Evolutionary conservation across 2,888 invertebrate genomes (phyloP), one percentile per base, ranked within the genome.

Genomic region (Nowickia ferox): DNA sequence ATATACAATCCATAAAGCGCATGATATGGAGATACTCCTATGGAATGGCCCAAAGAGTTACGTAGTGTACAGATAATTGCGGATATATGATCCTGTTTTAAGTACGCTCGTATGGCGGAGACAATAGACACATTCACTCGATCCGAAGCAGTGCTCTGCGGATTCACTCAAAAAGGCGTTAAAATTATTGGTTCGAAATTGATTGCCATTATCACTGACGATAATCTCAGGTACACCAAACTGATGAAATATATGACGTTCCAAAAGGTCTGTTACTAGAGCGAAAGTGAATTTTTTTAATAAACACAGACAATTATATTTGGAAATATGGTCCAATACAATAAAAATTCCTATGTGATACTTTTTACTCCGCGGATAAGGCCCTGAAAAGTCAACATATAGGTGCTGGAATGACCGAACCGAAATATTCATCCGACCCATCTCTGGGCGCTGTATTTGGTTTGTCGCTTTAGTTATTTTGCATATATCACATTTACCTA

Each of bases 151-250:
- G 42, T 63, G 17, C 40, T 17, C 11, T 63, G 61, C 2, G 61
- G 61, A 2, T 59, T 30, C 1, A 11, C 13, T 38, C 30, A 59
- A 51, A 51, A 51, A 51, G 9, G 11, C 15, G 15, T 51, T 51
- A n/a, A 51, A 51, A 8, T 66, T 48, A 15, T 22, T 66, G 3
- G 65, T 22, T 30, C 48, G 13, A 46, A 66, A 66, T 30, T 66
- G 48, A 4, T 13, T 22, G 1, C 65, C 30, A 22, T 66, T 66
- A 10, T 66, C 65, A 15, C 46, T 66, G 2, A 66, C 9, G 17
- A 88, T 55, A 1, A 48, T 38, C 53, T 87, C 77, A 3, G 89
- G 88, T 38, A 88, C 88, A 11, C 88, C 89, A 44, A 38, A 74
- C 6, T n/a, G 17, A 42, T 63, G 81, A 72, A 89, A 89, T 10